Evolutionary conservation across 2,113 vertebrate species (phyloP), one percentile per base, ranked within the genome.

Genomic region (Hippolais icterina): DNA sequence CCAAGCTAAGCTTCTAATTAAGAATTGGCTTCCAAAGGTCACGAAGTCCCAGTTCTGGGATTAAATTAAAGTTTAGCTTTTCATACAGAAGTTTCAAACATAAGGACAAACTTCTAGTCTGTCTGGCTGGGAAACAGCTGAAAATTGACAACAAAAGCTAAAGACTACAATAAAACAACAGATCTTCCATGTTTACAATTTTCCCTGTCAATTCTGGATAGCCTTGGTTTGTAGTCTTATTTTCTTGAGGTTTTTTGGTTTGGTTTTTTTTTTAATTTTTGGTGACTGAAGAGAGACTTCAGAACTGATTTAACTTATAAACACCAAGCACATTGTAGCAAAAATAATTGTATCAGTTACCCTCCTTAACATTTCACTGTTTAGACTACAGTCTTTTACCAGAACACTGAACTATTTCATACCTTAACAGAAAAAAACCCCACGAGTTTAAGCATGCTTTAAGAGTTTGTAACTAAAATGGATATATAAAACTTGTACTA

Each of bases 1-100:
- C 57, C 78, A 93, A 95, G 27, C 35, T 47, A 87, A 87, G 47
- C 60, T 81, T 81, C 59, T 87, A 61, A 87, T 66, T 93, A 89
- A 81, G 64, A 84, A 53, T 14, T 66, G 42, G 61, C 61, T 83
- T 93, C 39, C 75, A 88, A 54, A 87, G 64, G 54, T 78, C 77
- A 93, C 4, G 6, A 87, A 94, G 61, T 70, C 65, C 41, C 37
- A 59, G 15, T 84, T 74, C 27, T 50, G 60, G 39, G 29, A 91
- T 78, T 21, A 53, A 61, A 64, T 72, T 59, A 29, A 82, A 88
- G 49, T 66, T 53, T 65, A 74, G 27, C 7, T 93, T 80, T 89
- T 75, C 42, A 65, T 12, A 46, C 4, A 87, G 33, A 28, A 61
- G 17, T 66, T 78, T 74, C 15, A 91, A 78, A 89, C 57, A 37